Evolutionary conservation across 2,888 invertebrate species (phyloP).

Genomic region (Neoitamus cyanurus): DNA sequence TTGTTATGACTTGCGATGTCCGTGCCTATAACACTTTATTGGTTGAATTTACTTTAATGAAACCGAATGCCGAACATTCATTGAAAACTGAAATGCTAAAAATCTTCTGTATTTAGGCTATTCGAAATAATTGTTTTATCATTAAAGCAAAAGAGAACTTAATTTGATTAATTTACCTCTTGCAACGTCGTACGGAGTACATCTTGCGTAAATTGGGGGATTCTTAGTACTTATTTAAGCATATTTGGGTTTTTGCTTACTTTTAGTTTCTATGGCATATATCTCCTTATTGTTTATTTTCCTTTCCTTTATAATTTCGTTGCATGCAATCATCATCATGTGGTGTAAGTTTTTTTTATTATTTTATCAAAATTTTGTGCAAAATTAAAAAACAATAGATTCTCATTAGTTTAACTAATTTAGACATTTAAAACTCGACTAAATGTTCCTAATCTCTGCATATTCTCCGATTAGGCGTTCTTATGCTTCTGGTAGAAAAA

Average conservation of each 20-base stretch:
- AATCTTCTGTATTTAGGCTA: not conserved
- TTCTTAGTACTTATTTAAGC: not conserved
- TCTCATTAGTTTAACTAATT: not conserved
- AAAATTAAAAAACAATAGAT: not conserved
- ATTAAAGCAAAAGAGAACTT: no score
- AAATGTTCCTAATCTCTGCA: not conserved
- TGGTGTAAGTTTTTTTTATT: not conserved
- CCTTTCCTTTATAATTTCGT: not conserved
- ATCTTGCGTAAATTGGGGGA: not conserved
- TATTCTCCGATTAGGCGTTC: not conserved
- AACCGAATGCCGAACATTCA: not conserved
- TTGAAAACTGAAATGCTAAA: not conserved
- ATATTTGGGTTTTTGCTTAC: not conserved
- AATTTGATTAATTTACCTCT: not conserved
- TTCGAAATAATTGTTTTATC: no score
- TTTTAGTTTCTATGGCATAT: not conserved
- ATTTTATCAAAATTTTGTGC: not conserved
- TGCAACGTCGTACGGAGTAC: no score
- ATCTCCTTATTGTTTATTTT: not conserved
- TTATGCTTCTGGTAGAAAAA: no score
- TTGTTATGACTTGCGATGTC: no score
- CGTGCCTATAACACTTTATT: no score
- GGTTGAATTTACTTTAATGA: not conserved
- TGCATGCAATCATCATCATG: not conserved
- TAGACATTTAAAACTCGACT: not conserved